Evolutionary conservation across 92 coral and sea anemone species (phyloP).

Genomic region (Pocillopora meandrina): DNA sequence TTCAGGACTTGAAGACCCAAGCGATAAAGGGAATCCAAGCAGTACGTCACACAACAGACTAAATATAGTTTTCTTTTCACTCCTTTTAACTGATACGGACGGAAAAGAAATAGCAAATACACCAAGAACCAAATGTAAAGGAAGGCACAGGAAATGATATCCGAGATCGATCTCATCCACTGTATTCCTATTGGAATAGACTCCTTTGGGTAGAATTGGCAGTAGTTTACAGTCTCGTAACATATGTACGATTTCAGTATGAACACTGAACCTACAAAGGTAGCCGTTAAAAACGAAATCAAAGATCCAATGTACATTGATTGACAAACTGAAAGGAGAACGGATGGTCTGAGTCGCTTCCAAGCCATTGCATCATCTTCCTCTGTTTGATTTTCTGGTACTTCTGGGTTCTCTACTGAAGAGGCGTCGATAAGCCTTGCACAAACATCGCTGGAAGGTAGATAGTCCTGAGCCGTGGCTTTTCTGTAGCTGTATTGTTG

Average conservation of each 20-base stretch:
- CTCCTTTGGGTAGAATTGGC: background rate
- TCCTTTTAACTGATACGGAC: background rate
- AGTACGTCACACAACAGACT: background rate
- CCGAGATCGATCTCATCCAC: background rate
- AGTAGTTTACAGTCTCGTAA: background rate
- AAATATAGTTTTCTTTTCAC: background rate
- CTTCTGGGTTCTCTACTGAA: background rate
- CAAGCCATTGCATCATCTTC: constrained; percentile 18
- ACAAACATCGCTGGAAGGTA: background rate
- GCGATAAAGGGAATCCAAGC: background rate
- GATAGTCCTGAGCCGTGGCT: background rate
- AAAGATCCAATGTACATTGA: constrained; percentile 14
- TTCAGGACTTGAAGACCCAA: background rate
- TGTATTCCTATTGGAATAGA: background rate
- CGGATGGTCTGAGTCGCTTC: constrained; percentile 26
- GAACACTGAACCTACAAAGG: background rate
- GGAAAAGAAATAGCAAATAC: background rate
- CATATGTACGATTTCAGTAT: background rate
- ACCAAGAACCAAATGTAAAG: background rate
- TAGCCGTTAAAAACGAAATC: background rate
- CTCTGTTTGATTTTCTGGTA: background rate
- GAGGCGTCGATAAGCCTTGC: background rate
- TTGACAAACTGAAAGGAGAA: constrained; percentile 7
- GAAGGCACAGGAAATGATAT: background rate
- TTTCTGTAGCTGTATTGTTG: constrained; percentile 48